phyloP scores from a whole-genome alignment of 2,888 invertebrate genomes.

The Eristalis arbustorum region DNA sequence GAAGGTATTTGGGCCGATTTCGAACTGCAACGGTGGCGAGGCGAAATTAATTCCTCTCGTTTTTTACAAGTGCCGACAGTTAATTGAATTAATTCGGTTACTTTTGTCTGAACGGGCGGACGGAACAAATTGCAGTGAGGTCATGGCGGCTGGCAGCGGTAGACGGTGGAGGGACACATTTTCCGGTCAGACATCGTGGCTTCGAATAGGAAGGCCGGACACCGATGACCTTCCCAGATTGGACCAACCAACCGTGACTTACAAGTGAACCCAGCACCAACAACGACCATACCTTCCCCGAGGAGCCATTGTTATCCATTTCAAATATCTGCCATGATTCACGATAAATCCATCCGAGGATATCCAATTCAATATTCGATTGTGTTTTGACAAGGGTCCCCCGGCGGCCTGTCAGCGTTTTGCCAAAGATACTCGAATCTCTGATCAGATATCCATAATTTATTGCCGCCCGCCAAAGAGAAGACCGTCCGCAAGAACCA shows the following conservation, averaged over 20 bases:
- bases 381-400: slow-evolving; percentile 50
- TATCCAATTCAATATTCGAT: slow-evolving; percentile 45
- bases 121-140: no score
- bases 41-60: not conserved
- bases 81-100: slow-evolving; percentile 23
- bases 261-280: not conserved
- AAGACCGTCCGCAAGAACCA: not conserved
- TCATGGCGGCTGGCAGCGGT: no score
- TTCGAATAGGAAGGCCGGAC: no score
- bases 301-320: not conserved
- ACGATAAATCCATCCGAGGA: slow-evolving; percentile 25
- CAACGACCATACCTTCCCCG: not conserved
- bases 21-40: not conserved
- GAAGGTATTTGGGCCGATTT: slow-evolving; percentile 6
- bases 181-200: no score
- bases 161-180: no score
- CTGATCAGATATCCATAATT: slow-evolving; percentile 51
- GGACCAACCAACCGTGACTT: not conserved
- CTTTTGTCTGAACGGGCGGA: not conserved
- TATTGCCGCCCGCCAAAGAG: slow-evolving; percentile 8
- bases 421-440: slow-evolving; percentile 26
- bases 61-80: not conserved
- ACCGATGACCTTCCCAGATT: not conserved
- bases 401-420: slow-evolving; percentile 41
- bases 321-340: slow-evolving; percentile 39